phyloP scores from a whole-genome alignment of 53 echinoderm and acorn worm genomes.

The Echinometra lucunter region DNA sequence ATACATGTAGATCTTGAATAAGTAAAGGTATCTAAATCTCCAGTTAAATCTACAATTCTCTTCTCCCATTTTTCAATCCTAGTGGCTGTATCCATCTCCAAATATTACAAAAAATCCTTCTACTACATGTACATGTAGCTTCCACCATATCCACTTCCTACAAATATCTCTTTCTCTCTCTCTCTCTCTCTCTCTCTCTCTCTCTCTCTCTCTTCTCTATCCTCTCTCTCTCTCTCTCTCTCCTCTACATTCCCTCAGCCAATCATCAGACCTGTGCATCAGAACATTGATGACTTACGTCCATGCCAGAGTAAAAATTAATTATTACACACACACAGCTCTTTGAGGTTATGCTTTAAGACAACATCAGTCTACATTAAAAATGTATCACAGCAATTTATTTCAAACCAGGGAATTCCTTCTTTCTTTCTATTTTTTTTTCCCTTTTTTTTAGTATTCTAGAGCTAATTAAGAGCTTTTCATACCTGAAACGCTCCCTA shows the following conservation, averaged over 20 bases:
- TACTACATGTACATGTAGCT: not conserved
- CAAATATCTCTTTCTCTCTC: too few species aligned
- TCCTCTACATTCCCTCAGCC: too few species aligned
- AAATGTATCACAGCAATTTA: too few species aligned
- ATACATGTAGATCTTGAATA: not conserved
- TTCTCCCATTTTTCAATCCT: slow-evolving; percentile 7
- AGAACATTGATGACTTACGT: too few species aligned
- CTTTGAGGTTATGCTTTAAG: not conserved
- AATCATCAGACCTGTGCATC: too few species aligned
- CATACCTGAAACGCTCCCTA: not conserved
- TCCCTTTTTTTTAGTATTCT: not conserved
- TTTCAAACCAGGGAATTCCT: too few species aligned
- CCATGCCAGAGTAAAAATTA: too few species aligned
- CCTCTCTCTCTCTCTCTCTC: not conserved
- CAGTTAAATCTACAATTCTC: too few species aligned
- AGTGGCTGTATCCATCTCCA: not conserved
- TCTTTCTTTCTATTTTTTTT: too few species aligned
- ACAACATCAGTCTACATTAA: not conserved
- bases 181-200: not conserved
- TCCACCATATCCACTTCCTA: too few species aligned
- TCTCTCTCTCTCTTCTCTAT: not conserved
- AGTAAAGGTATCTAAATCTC: not conserved
- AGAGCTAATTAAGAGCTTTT: not conserved
- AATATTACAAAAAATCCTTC: not conserved
- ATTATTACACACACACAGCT: not conserved